phyloP scores from a whole-genome alignment of 2,113 vertebrate genomes.

The Microtus richardsoni region DNA sequence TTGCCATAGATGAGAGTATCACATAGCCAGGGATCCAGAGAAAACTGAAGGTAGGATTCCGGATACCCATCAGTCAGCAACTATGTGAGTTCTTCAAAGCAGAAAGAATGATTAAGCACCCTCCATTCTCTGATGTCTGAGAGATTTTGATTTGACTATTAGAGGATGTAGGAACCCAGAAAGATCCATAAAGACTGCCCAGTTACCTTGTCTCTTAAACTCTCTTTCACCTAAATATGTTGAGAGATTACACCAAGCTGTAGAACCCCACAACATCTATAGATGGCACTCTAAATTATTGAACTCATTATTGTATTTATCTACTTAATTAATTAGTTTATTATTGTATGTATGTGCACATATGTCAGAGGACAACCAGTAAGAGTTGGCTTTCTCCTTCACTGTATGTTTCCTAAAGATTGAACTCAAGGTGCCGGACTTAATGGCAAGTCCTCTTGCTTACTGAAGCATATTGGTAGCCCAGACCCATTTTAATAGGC shows the following conservation, averaged over 20 bases:
- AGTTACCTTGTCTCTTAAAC: not conserved
- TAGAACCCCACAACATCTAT: not conserved
- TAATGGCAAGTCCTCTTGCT: too few species aligned
- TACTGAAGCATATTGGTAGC: not conserved
- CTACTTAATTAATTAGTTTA: not conserved
- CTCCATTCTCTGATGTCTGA: not conserved
- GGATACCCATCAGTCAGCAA: not conserved
- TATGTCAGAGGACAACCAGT: not conserved
- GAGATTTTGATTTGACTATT: not conserved
- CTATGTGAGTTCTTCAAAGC: not conserved
- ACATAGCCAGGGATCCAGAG: not conserved
- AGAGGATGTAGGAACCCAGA: not conserved
- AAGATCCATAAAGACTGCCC: not conserved
- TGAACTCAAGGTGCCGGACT: not conserved
- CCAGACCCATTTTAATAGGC: not conserved
- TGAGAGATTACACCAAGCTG: not conserved
- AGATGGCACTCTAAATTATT: not conserved
- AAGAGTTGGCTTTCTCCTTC: not conserved
- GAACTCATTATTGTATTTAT: not conserved
- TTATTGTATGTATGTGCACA: not conserved
- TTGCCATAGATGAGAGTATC: not conserved
- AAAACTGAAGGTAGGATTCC: not conserved
- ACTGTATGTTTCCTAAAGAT: not conserved
- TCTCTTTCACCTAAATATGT: not conserved
- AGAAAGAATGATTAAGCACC: not conserved